Conservation (phyloP, 2,888 invertebrate genomes). For the Polylopha cassiicola region DNA sequence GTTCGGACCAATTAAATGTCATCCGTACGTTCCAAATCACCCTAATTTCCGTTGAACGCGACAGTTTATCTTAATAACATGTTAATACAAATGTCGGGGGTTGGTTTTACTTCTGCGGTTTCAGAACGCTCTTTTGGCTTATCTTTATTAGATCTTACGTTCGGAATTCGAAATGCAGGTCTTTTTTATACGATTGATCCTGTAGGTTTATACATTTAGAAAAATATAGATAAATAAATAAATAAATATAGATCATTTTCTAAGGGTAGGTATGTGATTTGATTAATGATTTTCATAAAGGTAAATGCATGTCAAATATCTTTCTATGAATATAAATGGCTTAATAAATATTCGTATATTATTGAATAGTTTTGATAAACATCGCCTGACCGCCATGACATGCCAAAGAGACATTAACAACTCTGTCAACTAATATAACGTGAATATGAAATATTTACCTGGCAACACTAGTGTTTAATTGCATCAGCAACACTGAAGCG, state of each 20-base stretch:
- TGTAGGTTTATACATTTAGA: no score
- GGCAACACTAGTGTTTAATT: slow-evolving; percentile 60
- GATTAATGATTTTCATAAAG: slow-evolving; percentile 11
- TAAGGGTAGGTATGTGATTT: no score
- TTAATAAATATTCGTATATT: slow-evolving; percentile 42
- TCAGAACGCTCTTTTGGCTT: slow-evolving; percentile 47
- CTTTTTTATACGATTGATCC: no score
- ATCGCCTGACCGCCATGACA: slow-evolving; percentile 53
- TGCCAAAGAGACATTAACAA: slow-evolving; percentile 73
- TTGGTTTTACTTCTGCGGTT: slow-evolving; percentile 43
- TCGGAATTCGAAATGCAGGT: slow-evolving; percentile 29
- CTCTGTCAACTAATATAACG: slow-evolving; percentile 67
- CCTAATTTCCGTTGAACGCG: slow-evolving; percentile 45
- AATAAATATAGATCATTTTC: no score
- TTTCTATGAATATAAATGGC: slow-evolving; percentile 45
- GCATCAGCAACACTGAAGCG: slow-evolving; percentile 53
- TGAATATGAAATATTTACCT: slow-evolving; percentile 61
- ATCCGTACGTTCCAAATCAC: slow-evolving; percentile 36
- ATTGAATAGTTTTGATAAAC: slow-evolving; percentile 49
- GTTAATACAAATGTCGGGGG: slow-evolving; percentile 45
- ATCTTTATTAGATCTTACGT: slow-evolving; percentile 50
- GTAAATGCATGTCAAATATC: slow-evolving; percentile 32
- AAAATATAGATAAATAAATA: no score
- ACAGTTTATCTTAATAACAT: slow-evolving; percentile 65
- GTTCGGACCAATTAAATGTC: slow-evolving; percentile 32